Base-by-base conservation (phyloP, 2,888 invertebrate genomes). In the Parnassius smintheus region DNA sequence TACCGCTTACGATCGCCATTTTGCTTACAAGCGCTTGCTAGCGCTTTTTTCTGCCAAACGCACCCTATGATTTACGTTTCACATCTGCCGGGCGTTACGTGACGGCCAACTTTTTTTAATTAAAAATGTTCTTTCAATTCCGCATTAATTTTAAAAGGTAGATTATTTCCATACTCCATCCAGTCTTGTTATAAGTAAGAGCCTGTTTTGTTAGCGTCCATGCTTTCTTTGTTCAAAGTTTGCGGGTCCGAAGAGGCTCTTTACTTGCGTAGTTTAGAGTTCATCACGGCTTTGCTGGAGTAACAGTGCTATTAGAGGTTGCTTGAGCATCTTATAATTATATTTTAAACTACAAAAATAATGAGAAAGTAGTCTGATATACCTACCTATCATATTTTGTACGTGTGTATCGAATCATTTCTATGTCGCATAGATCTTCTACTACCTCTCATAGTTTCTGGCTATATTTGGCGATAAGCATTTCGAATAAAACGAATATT, bases 191-290 rank as follows among this genome's bases (percentile, higher is more conserved):
- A 25, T 3, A 51, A 45, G 35, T 25, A 61, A 18, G 46, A 48
- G 18, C 42, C 10, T 56, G 51, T 52, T 48, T 22, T 62, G 22
- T 22, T 57, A 57, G 42, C 53, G 44, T 49, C 51, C 53, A 42
- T 57, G 57, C 48, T 57, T 57, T 62, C 62, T 62, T 62, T 62
- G 62, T 62, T 62, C 22, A 51, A 56, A 48, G 42, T 57, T 62
- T 42, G 52, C 51, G 22, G 52, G 48, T 42, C 48, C 52, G 48
- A 49, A 62, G 53, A 52, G 62, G 18, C 52, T 53, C 57, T 61
- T 56, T 56, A 41, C 51, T 44, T 56, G 46, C 25, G 50, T 45
- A 41, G 62, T 62, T 46, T 62, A 57, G 53, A 57, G 62, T 62
- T 62, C 57, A 62, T 62, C 53, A 57, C 57, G 9, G 11, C 62